phyloP scores from a whole-genome alignment of 2,113 vertebrate genomes.

The Antennarius striatus region DNA sequence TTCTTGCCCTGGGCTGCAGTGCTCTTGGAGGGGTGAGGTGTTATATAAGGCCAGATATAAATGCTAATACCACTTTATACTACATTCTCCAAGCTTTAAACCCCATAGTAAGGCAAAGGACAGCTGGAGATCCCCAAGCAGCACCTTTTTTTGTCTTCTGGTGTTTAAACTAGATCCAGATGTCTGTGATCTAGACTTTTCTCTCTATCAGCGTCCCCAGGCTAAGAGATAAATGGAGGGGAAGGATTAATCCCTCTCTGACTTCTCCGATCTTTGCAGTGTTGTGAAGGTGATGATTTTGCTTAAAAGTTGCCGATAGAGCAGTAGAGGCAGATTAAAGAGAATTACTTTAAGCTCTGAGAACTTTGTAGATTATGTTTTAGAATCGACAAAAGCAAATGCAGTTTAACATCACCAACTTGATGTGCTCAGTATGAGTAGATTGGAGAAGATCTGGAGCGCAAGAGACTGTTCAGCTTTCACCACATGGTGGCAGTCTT shows the following conservation, averaged over 20 bases:
- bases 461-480: conserved; percentile 2
- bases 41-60: conserved; percentile 31
- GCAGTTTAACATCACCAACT: conserved; percentile 14
- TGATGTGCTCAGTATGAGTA: conserved; percentile 20
- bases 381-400: conserved; percentile 19
- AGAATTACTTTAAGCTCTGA: conserved; percentile 17
- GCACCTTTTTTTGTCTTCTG: not conserved
- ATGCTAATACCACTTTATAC: conserved; percentile 34
- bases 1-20: conserved; percentile 88
- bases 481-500: conserved; percentile 68
- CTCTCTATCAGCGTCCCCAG: not conserved
- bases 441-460: not conserved
- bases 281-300: conserved; percentile 21
- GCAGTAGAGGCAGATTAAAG: conserved; percentile 29
- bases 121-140: conserved; percentile 23
- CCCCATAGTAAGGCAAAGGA: conserved; percentile 6
- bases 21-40: conserved; percentile 82
- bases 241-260: conserved; percentile 26
- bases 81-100: conserved; percentile 15
- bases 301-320: conserved; percentile 15
- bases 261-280: conserved; percentile 15
- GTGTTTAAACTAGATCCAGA: too few relatives aligned
- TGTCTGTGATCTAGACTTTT: too few relatives aligned
- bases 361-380: conserved; percentile 27
- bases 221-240: not conserved